phyloP scores from a whole-genome alignment of 2,113 vertebrate species.

The Delphinus delphis region DNA sequence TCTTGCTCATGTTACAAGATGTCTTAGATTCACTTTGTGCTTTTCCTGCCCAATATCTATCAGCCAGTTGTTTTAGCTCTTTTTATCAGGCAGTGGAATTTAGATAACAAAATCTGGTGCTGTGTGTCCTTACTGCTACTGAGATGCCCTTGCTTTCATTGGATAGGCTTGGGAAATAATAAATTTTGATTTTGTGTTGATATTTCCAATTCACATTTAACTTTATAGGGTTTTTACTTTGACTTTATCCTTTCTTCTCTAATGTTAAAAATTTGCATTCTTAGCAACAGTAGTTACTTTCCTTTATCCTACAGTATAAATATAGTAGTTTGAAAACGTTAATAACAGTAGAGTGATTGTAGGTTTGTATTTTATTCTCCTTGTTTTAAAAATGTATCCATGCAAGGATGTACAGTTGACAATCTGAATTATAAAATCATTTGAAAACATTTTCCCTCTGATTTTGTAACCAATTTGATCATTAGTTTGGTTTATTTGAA shows the following conservation, averaged over 20 bases:
- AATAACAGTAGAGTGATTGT: background rate
- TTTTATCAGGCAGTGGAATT: background rate
- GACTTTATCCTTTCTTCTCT: background rate
- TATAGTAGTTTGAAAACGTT: background rate
- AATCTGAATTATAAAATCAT: background rate
- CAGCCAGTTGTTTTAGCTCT: background rate
- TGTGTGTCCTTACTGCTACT: background rate
- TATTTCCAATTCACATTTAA: background rate
- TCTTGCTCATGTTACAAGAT: background rate
- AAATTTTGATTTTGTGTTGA: background rate
- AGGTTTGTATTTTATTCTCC: background rate
- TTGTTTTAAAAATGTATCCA: background rate
- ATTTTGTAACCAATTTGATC: background rate
- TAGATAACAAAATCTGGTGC: background rate
- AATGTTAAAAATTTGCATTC: background rate
- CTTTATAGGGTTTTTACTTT: background rate
- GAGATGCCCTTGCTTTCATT: background rate
- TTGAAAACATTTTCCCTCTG: background rate
- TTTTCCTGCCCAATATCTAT: background rate
- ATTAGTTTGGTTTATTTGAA: background rate
- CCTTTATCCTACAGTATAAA: background rate
- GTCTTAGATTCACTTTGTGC: background rate
- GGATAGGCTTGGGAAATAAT: background rate
- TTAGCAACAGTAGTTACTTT: background rate
- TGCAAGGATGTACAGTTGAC: background rate